Conservation (phyloP, 1,140 invertebrate species). For the Zaprionus capensis region DNA sequence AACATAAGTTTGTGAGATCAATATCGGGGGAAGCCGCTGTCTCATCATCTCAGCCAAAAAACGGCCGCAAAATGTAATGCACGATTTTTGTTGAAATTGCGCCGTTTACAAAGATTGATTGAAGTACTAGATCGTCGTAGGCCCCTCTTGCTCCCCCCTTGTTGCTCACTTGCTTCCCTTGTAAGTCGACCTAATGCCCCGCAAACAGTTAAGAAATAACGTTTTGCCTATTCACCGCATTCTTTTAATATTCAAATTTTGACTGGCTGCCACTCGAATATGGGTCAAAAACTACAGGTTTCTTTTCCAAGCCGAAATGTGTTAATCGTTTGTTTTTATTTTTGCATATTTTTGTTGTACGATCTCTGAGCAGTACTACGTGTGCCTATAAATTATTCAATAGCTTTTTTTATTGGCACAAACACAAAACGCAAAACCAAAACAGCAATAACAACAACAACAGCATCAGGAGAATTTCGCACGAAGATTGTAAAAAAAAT, state of each 20-base stretch:
- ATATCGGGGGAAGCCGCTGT: conserved; percentile 55
- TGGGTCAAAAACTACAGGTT: conserved; percentile 81
- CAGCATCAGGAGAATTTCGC: neutral
- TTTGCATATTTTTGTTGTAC: conserved; percentile 32
- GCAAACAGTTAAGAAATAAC: conserved; percentile 71
- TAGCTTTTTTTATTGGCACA: conserved; percentile 23
- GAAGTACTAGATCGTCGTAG: conserved; percentile 26
- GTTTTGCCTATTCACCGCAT: conserved; percentile 52
- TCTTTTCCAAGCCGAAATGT: conserved; percentile 50
- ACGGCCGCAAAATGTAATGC: conserved; percentile 58
- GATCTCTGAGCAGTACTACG: conserved; percentile 5
- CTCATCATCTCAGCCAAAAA: conserved; percentile 36
- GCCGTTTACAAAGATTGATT: conserved; percentile 41
- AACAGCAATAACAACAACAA: neutral
- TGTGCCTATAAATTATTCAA: conserved; percentile 50
- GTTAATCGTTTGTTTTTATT: conserved; percentile 68
- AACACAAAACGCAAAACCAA: conserved; percentile 12
- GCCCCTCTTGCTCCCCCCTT: neutral
- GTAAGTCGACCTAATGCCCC: neutral
- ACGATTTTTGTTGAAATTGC: conserved; percentile 73
- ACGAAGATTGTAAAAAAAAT: conserved; percentile 12
- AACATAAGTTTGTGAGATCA: conserved; percentile 57
- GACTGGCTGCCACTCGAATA: conserved; percentile 58
- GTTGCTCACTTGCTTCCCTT: neutral
- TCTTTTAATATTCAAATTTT: conserved; percentile 76